Evolutionary conservation across 2,797 vertebrate genomes (phyloP).

Genomic region (Anisognathus igniventris): DNA sequence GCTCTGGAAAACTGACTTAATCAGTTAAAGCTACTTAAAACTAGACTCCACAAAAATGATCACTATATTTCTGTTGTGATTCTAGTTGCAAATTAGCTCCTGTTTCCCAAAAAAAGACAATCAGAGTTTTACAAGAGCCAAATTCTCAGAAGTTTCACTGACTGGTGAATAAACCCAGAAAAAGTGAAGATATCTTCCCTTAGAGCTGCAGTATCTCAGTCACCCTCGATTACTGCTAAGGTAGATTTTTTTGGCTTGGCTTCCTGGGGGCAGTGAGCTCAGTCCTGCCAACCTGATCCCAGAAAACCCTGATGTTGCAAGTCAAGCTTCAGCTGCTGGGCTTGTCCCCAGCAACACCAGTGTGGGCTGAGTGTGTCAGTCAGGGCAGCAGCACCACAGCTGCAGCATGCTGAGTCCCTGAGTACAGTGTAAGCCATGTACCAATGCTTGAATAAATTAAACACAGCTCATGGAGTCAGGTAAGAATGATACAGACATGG

Average conservation of each 20-base stretch:
- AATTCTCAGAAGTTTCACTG: not conserved
- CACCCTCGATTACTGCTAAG: not conserved
- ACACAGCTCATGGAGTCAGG: not conserved
- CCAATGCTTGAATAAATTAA: not conserved
- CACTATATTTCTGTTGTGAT: not conserved
- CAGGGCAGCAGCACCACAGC: not conserved
- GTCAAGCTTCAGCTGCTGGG: not conserved
- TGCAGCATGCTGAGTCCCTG: not conserved
- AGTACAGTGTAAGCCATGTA: not conserved
- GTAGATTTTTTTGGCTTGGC: not conserved
- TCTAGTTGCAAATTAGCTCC: not conserved
- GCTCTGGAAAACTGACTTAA: not conserved
- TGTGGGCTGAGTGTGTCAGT: not conserved
- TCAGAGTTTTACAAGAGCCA: not conserved
- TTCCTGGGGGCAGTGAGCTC: not conserved
- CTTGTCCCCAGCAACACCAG: accelerated
- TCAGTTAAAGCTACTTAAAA: not conserved
- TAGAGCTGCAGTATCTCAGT: not conserved
- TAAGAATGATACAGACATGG: not conserved
- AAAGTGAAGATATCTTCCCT: not conserved
- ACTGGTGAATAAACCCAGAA: not conserved
- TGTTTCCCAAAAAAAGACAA: not conserved
- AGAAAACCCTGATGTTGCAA: not conserved
- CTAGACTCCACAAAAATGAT: not conserved
- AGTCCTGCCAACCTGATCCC: not conserved